Evolutionary conservation across 2,888 invertebrate species (phyloP), one percentile per base, ranked within the genome.

Genomic region (Diogma glabrata): DNA sequence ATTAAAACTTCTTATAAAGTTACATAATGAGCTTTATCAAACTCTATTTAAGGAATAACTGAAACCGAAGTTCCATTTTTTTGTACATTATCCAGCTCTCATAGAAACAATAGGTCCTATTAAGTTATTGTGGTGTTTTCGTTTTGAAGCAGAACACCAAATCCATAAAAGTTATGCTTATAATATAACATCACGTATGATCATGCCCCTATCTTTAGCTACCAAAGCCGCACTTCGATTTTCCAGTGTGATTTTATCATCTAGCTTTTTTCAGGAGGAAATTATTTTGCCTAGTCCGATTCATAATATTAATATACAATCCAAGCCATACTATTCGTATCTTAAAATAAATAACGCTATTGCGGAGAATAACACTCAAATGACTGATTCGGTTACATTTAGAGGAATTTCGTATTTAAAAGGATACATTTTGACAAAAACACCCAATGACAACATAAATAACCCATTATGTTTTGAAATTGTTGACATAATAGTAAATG

Each of bases 131-230:
- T 36, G 16, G 16, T 14, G 16, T 36, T 36, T 54, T 26, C 38
- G 51, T 33, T 54, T 46, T 45, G 53, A 54, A 48, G 46, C 56
- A 36, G 24, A 54, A 50, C 54, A 56, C 23, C 49, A 54, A 51
- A 26, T 53, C 17, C 52, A 53, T 47, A 56, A 53, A 43, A 23
- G 33, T 17, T 54, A 53, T 36, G 53, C 53, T 33, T 33, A 47
- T 28, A 52, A 36, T 24, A 56, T 55, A 47, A 56, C 56, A 17
- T 56, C 56, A 14, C 51, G 53, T 50, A 7, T 54, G 5, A 55
- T 54, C 30, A 51, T 54, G 46, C 36, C 54, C 14, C 47, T 55
- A 49, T 46, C 53, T 9, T 36, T 56, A 28, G 23, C 52, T 20
- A 55, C 53, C 10, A 56, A 56, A 54, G 40, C 55, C 47, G 46